Conservation (phyloP, 2,113 vertebrate genomes). For the Pygathrix nemaeus region DNA sequence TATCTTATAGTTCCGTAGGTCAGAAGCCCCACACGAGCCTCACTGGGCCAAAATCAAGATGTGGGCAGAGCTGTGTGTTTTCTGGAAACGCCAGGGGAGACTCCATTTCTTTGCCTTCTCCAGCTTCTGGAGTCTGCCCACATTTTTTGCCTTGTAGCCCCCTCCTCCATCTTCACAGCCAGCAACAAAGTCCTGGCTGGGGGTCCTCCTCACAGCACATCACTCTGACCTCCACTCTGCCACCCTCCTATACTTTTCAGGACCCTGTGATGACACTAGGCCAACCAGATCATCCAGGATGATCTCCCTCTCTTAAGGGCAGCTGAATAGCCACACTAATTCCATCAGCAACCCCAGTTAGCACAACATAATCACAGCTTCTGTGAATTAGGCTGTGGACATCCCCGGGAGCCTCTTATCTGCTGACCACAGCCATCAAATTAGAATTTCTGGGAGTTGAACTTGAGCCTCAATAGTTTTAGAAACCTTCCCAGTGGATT, state of each 20-base stretch:
- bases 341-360: neutral
- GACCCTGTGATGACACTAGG: neutral
- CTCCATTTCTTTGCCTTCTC: no score
- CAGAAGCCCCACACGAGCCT: neutral
- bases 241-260: neutral
- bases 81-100: neutral
- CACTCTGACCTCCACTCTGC: neutral
- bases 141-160: no score
- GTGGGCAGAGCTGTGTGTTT: neutral
- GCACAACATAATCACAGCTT: neutral
- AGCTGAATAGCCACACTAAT: neutral
- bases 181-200: no score
- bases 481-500: neutral
- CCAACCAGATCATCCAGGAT: neutral
- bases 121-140: neutral
- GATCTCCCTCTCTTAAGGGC: neutral
- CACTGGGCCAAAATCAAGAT: neutral
- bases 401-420: neutral
- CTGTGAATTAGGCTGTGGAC: neutral
- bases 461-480: neutral
- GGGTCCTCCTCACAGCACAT: neutral
- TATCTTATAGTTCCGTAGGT: neutral
- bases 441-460: neutral
- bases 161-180: neutral
- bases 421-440: neutral